These are phyloP conservation scores for Dasypogon diadema DNA, from an alignment of 2,888 invertebrate species.

Conservation along the genomic window DNA sequence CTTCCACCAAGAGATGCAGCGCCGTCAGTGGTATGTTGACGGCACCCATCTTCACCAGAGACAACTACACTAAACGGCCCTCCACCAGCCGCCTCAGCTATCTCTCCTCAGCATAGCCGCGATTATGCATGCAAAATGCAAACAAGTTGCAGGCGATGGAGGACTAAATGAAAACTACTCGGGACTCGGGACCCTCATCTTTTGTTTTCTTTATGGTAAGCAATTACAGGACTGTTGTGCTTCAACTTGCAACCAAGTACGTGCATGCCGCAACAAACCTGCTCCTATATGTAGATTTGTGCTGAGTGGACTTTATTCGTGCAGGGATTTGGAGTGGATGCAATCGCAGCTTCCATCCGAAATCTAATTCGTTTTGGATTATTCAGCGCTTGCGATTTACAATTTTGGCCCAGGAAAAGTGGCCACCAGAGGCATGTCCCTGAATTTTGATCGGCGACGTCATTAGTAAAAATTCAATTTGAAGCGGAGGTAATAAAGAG, in stretches of 20 bases:
- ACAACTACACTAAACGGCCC: background rate
- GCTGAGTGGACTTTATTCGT: background rate
- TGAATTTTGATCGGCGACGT: no score
- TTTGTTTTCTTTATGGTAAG: conserved; percentile 18
- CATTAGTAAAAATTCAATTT: no score
- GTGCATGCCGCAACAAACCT: no score
- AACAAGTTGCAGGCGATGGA: conserved; percentile 38
- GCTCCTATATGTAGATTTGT: background rate
- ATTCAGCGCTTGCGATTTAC: no score
- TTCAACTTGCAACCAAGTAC: conserved; percentile 6
- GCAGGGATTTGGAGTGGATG: no score
- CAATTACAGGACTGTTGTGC: conserved; percentile 38
- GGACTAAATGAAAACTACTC: conserved; percentile 35
- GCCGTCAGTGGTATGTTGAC: conserved; percentile 30
- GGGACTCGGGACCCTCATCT: background rate
- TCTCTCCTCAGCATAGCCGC: background rate
- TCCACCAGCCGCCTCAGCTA: background rate
- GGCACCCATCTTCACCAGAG: conserved; percentile 22
- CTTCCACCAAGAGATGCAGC: conserved; percentile 16
- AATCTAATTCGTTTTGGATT: no score
- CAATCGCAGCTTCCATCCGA: no score
- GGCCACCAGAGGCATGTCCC: no score
- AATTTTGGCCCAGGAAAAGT: no score
- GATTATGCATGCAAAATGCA: conserved; percentile 44
- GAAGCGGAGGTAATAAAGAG: no score